phyloP scores from a whole-genome alignment of 1,140 invertebrate genomes.

The Drosophila bocki region DNA sequence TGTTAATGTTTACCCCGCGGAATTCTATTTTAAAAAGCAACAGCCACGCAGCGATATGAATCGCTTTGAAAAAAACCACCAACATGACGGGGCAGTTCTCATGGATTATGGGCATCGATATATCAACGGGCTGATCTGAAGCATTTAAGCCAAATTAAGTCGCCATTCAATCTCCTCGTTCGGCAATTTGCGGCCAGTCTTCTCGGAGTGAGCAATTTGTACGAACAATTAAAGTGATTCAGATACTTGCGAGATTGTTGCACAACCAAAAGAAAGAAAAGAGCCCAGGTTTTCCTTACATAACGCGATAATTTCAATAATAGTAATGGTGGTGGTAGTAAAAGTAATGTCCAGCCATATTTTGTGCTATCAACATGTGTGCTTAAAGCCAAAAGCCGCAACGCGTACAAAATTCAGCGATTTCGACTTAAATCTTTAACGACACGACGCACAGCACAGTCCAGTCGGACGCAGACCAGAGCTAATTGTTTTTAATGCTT shows the following conservation, averaged over 20 bases:
- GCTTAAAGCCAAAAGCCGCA: slow-evolving; percentile 60
- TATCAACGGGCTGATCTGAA: slow-evolving; percentile 55
- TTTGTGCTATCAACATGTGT: slow-evolving; percentile 48
- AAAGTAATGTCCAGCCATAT: slow-evolving; percentile 58
- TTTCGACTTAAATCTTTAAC: slow-evolving; percentile 65
- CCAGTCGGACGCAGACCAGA: slow-evolving; percentile 10
- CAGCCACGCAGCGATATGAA: slow-evolving; percentile 10
- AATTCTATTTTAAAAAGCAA: slow-evolving; percentile 28
- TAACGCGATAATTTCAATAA: slow-evolving; percentile 57
- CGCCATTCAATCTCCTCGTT: slow-evolving; percentile 57
- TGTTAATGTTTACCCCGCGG: slow-evolving; percentile 9
- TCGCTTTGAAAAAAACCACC: slow-evolving; percentile 31
- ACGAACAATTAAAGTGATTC: slow-evolving; percentile 65
- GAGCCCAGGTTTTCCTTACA: slow-evolving; percentile 52
- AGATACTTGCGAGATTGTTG: slow-evolving; percentile 58
- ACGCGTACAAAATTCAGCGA: slow-evolving; percentile 59
- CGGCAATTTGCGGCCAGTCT: slow-evolving; percentile 28
- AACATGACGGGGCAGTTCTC: slow-evolving; percentile 61
- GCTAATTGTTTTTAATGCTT: slow-evolving; percentile 69
- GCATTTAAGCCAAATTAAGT: slow-evolving; percentile 73
- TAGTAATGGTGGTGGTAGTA: slow-evolving; percentile 35
- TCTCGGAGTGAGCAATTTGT: slow-evolving; percentile 31
- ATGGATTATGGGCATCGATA: slow-evolving; percentile 27
- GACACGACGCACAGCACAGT: slow-evolving; percentile 32
- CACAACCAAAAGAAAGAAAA: slow-evolving; percentile 60